These are phyloP conservation scores for Orthosia gothica DNA, from an alignment of 2,888 invertebrate genomes.

Conservation along the genomic window DNA sequence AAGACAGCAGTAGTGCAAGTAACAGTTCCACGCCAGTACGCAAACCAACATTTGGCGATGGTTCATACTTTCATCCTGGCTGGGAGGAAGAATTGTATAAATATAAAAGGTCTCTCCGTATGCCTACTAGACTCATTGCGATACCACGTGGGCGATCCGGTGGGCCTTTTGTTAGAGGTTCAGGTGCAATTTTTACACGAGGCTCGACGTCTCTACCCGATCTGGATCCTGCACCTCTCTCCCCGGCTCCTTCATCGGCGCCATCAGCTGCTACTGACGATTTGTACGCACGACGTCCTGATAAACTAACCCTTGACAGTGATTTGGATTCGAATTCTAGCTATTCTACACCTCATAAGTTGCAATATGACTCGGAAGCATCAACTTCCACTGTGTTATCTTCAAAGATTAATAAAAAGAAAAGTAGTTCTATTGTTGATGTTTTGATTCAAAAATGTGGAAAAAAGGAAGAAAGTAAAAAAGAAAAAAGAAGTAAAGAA, in stretches of 20 bases:
- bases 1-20: conserved; percentile 81
- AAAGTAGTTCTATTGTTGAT: conserved; percentile 92
- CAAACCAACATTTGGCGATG: conserved; percentile 93
- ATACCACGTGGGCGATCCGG: conserved; percentile 93
- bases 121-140: conserved; percentile 95
- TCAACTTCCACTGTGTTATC: conserved; percentile 93
- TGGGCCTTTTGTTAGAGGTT: conserved; percentile 86
- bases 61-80: conserved; percentile 94
- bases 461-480: conserved; percentile 90
- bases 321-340: conserved; percentile 94
- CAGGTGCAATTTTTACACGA: conserved; percentile 89
- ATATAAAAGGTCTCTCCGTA: conserved; percentile 95
- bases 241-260: conserved; percentile 93
- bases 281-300: conserved; percentile 85
- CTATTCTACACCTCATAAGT: conserved; percentile 90
- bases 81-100: conserved; percentile 96
- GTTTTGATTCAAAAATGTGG: conserved; percentile 93
- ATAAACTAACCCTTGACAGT: conserved; percentile 91
- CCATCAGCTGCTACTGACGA: conserved; percentile 92
- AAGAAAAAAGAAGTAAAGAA: conserved; percentile 88
- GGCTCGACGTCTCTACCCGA: conserved; percentile 95
- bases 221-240: conserved; percentile 94
- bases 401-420: conserved; percentile 87
- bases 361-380: conserved; percentile 93
- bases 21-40: conserved; percentile 82